phyloP scores from a whole-genome alignment of 2,113 vertebrate species.

The Odocoileus virginianus region DNA sequence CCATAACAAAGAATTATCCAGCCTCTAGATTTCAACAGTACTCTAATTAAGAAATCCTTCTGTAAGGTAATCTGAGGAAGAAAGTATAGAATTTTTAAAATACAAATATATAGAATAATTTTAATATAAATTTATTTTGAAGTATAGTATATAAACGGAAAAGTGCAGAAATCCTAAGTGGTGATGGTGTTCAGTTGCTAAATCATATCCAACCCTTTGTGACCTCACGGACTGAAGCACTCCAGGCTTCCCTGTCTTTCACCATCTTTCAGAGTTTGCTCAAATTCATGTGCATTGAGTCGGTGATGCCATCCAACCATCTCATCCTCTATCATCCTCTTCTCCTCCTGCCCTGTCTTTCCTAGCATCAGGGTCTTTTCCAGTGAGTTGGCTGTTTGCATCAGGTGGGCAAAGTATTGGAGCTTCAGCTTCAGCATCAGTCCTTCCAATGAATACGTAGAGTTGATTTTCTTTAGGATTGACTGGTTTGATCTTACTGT shows the following conservation, averaged over 20 bases:
- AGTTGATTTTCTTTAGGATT: background rate
- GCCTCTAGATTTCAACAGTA: background rate
- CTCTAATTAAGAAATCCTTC: background rate
- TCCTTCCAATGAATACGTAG: background rate
- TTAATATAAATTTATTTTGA: background rate
- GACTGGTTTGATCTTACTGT: background rate
- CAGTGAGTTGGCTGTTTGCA: background rate
- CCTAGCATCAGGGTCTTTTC: background rate
- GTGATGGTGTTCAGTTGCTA: background rate
- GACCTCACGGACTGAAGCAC: background rate
- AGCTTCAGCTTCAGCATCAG: background rate
- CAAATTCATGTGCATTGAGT: background rate
- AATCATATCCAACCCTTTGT: background rate
- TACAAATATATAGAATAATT: background rate
- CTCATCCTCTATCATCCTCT: background rate
- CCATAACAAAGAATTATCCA: background rate
- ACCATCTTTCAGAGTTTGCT: background rate
- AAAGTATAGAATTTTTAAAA: background rate
- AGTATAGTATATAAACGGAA: background rate
- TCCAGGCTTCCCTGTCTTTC: background rate
- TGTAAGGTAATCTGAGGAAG: background rate
- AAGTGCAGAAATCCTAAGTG: background rate
- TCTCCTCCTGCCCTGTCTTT: background rate
- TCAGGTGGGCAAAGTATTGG: background rate
- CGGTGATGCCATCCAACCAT: background rate